Evolutionary conservation across 2,797 vertebrate species (phyloP).

Genomic region (Synaphobranchus kaupii): DNA sequence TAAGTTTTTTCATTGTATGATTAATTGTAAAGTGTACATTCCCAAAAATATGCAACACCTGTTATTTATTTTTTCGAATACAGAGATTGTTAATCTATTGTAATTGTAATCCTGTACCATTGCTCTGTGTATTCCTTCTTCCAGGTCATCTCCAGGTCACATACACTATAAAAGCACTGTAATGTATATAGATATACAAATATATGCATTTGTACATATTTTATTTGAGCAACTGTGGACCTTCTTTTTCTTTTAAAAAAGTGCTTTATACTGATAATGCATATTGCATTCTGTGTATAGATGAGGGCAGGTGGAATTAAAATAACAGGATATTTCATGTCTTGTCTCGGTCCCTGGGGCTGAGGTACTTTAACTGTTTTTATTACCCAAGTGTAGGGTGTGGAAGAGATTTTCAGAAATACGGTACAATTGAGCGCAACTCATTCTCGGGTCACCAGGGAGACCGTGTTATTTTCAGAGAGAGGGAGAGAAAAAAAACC

Average conservation of each 20-base stretch:
- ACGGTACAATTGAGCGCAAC: not conserved
- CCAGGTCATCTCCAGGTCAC: conserved; percentile 26
- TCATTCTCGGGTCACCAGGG: not conserved
- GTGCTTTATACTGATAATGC: conserved; percentile 10
- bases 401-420: not conserved
- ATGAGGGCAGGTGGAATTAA: conserved; percentile 57
- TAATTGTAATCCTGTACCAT: conserved; percentile 6
- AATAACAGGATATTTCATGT: conserved; percentile 41
- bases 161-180: conserved; percentile 37
- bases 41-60: conserved; percentile 13
- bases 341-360: not conserved
- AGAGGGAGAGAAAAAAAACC: not conserved
- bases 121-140: not conserved
- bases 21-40: conserved; percentile 19
- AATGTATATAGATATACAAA: conserved; percentile 57
- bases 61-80: conserved; percentile 29
- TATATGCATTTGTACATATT: conserved; percentile 60
- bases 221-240: conserved; percentile 33
- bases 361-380: not conserved
- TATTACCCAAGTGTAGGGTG: not conserved
- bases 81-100: conserved; percentile 23
- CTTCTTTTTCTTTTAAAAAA: conserved; percentile 31
- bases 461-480: not conserved
- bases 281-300: conserved; percentile 32
- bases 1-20: not conserved